Conservation (phyloP, 2,888 invertebrate species). For the Prosapia bicincta region DNA sequence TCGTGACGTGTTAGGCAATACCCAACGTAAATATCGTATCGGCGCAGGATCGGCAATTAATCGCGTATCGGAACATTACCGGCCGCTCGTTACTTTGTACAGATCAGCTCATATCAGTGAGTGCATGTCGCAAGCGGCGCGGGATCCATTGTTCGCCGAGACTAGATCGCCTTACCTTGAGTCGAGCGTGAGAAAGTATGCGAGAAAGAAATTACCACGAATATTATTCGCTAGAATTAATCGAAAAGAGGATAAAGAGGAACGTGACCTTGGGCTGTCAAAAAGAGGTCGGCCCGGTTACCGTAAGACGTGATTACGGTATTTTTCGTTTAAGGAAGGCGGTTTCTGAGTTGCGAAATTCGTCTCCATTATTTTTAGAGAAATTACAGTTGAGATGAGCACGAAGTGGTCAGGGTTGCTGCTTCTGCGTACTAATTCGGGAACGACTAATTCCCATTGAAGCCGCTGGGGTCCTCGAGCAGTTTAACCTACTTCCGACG, state of each 20-base stretch:
- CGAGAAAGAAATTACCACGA: neutral
- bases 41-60: neutral
- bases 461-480: neutral
- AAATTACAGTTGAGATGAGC: neutral
- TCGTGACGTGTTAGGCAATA: neutral
- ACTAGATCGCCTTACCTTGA: neutral
- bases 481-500: neutral
- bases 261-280: neutral
- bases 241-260: neutral
- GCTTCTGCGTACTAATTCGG: neutral
- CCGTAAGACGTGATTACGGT: neutral
- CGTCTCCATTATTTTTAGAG: neutral
- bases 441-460: too few relatives aligned
- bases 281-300: neutral
- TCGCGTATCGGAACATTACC: neutral
- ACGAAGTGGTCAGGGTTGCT: neutral
- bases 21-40: neutral
- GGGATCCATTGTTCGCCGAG: neutral
- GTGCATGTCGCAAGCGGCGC: neutral
- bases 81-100: neutral
- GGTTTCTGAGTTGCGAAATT: neutral
- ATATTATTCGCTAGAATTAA: neutral
- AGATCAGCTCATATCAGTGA: neutral
- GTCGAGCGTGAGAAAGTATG: neutral
- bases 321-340: neutral